A percentile compares a stretch with the other conserved stretches of the same genome.
Evolutionary conservation across 2,888 invertebrate genomes (phyloP).

Genomic region (Azorinus chamasolen): DNA sequence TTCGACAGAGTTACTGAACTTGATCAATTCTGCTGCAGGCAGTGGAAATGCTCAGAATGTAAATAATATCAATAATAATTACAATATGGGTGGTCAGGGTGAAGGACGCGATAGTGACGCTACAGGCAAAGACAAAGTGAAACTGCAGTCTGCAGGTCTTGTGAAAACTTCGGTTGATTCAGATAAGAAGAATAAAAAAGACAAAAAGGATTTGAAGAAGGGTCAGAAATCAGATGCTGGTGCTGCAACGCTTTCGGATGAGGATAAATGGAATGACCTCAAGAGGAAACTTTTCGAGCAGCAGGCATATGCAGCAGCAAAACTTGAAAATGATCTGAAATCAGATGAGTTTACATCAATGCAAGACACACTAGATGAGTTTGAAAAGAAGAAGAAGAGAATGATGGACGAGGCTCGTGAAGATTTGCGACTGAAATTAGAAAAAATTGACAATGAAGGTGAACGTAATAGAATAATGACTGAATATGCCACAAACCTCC

Average conservation of each 20-base stretch:
- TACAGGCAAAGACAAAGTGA: conserved; percentile 27
- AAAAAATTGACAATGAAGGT: conserved; percentile 73
- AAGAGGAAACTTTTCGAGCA: conserved; percentile 80
- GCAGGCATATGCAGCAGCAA: conserved; percentile 84
- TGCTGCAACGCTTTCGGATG: conserved; percentile 8
- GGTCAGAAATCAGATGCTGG: conserved; percentile 16
- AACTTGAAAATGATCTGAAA: conserved; percentile 81
- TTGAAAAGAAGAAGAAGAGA: conserved; percentile 78
- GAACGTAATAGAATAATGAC: conserved; percentile 81
- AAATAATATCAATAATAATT: conserved; percentile 74
- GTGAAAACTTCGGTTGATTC: conserved; percentile 29
- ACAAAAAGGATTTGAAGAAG: conserved; percentile 46
- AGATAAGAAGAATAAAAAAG: conserved; percentile 31
- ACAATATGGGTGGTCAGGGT: conserved; percentile 62
- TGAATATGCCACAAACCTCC: conserved; percentile 79
- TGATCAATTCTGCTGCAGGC: conserved; percentile 72
- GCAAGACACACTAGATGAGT: conserved; percentile 78
- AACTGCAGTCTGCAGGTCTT: conserved; percentile 34
- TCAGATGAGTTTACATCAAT: conserved; percentile 77
- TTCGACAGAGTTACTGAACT: conserved; percentile 78
- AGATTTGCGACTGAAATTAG: conserved; percentile 74
- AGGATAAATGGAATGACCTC: conserved; percentile 65
- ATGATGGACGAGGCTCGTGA: conserved; percentile 73
- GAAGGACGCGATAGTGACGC: conserved; percentile 13
- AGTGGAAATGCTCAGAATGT: conserved; percentile 62